Evolutionary conservation across 2,888 invertebrate genomes (phyloP).

Genomic region (Harpagoxenus sublaevis): DNA sequence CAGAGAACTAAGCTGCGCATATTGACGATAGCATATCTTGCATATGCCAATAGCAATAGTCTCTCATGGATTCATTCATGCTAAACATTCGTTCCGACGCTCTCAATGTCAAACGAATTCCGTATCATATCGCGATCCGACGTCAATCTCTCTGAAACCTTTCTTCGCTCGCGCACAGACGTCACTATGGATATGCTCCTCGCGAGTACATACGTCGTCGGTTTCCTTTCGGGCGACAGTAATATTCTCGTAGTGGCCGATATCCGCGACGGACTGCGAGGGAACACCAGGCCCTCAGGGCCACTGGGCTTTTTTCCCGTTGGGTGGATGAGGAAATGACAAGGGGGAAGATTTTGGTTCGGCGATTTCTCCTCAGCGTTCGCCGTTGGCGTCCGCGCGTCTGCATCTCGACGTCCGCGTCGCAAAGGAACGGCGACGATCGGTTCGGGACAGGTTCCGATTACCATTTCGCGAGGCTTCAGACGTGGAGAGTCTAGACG

Average conservation of each 20-base stretch:
- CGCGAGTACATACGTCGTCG: neutral
- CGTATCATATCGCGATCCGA: conserved; percentile 24
- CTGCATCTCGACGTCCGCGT: conserved; percentile 8
- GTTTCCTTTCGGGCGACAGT: conserved; percentile 18
- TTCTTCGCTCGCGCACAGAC: neutral
- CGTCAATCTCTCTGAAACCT: neutral
- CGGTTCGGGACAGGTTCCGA: conserved; percentile 74
- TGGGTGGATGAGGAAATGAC: conserved; percentile 66
- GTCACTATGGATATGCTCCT: conserved; percentile 1
- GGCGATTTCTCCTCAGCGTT: conserved; percentile 47
- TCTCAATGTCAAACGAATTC: conserved; percentile 36
- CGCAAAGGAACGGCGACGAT: conserved; percentile 75
- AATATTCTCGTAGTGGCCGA: conserved; percentile 25
- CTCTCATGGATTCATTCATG: neutral
- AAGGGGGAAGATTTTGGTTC: conserved; percentile 37
- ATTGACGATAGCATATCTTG: neutral
- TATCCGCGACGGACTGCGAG: conserved; percentile 19
- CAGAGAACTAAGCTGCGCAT: neutral
- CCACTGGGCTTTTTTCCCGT: conserved; percentile 71
- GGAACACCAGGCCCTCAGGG: conserved; percentile 65
- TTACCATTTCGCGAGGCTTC: conserved; percentile 79
- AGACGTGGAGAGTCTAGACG: conserved; percentile 61
- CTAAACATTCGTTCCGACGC: conserved; percentile 12
- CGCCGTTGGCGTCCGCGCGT: neutral
- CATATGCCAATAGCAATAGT: conserved; percentile 24